Evolutionary conservation across 2,113 vertebrate species (phyloP).

Genomic region (Nothobranchius furzeri): DNA sequence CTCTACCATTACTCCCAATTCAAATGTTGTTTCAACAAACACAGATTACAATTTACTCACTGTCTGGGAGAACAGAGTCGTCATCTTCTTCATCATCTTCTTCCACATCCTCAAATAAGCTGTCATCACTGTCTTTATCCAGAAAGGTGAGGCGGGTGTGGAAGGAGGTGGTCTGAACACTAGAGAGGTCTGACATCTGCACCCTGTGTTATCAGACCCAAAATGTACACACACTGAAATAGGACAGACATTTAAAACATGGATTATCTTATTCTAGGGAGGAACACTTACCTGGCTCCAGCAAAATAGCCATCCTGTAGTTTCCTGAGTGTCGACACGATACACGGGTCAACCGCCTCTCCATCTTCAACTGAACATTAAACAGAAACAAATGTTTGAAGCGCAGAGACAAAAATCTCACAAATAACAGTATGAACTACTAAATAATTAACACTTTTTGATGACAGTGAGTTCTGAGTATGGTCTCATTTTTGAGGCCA

Average conservation of each 20-base stretch:
- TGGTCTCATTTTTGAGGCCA: too few species aligned
- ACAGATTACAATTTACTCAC: neutral
- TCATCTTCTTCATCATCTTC: slow-evolving; percentile 81
- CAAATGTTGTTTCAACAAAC: neutral
- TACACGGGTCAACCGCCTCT: slow-evolving; percentile 88
- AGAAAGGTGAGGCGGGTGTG: slow-evolving; percentile 94
- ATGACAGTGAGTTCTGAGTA: too few species aligned
- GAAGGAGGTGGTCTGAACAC: slow-evolving; percentile 94
- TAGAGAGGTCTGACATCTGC: slow-evolving; percentile 89
- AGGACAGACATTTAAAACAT: neutral
- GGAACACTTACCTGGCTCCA: slow-evolving; percentile 88
- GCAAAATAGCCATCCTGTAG: slow-evolving; percentile 96
- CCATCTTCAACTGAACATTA: slow-evolving; percentile 86
- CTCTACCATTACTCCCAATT: neutral
- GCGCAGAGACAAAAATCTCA: neutral
- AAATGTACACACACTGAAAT: neutral
- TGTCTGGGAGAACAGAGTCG: slow-evolving; percentile 73
- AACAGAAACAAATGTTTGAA: neutral
- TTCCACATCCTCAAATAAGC: slow-evolving; percentile 80
- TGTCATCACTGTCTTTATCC: slow-evolving; percentile 86
- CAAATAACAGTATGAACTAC: too few species aligned
- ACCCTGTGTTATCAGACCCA: slow-evolving; percentile 79
- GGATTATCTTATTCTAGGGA: too few species aligned
- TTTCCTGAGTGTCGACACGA: slow-evolving; percentile 91
- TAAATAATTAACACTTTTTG: too few species aligned